Base-by-base conservation (phyloP, 2,888 invertebrate species). In the Ashinkailepas kermadecensis region DNA sequence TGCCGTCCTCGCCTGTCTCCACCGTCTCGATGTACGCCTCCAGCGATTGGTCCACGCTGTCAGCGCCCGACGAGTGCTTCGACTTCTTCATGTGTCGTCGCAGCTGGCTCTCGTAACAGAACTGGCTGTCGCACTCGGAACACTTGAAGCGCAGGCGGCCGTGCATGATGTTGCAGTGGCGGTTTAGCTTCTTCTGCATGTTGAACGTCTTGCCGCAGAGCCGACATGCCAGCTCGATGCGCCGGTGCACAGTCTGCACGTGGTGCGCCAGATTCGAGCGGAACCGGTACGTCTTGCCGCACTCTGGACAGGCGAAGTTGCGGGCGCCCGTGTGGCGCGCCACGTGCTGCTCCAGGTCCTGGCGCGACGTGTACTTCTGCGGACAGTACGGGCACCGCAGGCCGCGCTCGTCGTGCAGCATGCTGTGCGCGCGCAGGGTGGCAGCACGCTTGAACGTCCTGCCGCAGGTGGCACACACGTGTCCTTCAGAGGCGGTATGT, bases 301-400 rank as follows among this genome's bases (percentile, higher is more conserved):
- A 74, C 74, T 74, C 74, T 6, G 74, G 74, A 15, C 74, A 74
- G 54, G 74, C 74, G 74, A 54, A 74, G 74, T 74, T 74, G 54
- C 74, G 54, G 7, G 74, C 74, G 74, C 74, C 74, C 56, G 74
- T 74, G 21, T 74, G 74, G 0, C 74, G 74, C 74, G 74, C 74
- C 74, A 74, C 74, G 74, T 74, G 74, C 74, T 74, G 74, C 56
- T 74, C 74, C 74, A 74, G 56, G 21, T 74, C 74, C 74, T 74
- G 74, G 18, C 74, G 74, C 56, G 74, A 74, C 10, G 74, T 74
- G 74, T 74, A 74, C 74, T 74, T 74, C 56, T 74, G 74, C 21
- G 74, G 74, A 56, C 74, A 74, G 74, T 74, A 74, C 9, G 74
- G 74, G 56, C 74, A 74, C 56, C 56, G 21, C 54, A 74, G 74